phyloP scores from a whole-genome alignment of 2,888 invertebrate species.

The Thymelicus lineola region DNA sequence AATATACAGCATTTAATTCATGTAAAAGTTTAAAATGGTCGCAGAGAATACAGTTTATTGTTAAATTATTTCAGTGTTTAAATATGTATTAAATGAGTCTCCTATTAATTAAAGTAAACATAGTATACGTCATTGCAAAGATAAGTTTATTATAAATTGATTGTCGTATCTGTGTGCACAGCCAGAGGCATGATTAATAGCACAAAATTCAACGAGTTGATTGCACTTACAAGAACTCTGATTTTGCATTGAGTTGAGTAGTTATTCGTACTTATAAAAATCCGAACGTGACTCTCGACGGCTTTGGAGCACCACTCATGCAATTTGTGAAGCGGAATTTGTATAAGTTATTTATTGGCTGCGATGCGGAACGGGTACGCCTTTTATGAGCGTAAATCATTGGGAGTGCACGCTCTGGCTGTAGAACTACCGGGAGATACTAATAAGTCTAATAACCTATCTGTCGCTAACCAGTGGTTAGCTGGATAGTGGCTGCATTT shows the following conservation, averaged over 20 bases:
- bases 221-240: slow-evolving; percentile 5
- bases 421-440: not conserved
- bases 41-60: slow-evolving; percentile 21
- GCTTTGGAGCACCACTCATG: slow-evolving; percentile 14
- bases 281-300: not conserved
- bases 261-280: slow-evolving; percentile 13
- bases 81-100: not conserved
- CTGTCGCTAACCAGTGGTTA: too few relatives aligned
- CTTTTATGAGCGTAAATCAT: slow-evolving; percentile 24
- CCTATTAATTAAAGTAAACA: too few relatives aligned
- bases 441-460: too few relatives aligned
- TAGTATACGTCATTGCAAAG: too few relatives aligned
- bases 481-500: too few relatives aligned
- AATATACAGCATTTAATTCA: slow-evolving; percentile 29
- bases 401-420: not conserved
- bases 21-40: slow-evolving; percentile 3
- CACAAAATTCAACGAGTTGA: slow-evolving; percentile 10
- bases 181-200: slow-evolving; percentile 12
- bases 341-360: slow-evolving; percentile 26
- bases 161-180: not conserved
- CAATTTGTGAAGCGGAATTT: slow-evolving; percentile 24
- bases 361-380: slow-evolving; percentile 24
- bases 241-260: slow-evolving; percentile 4
- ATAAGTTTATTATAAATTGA: too few relatives aligned
- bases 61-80: not conserved